Base-by-base conservation (phyloP, 1,140 invertebrate genomes). In the Mactra quadrangularis region DNA sequence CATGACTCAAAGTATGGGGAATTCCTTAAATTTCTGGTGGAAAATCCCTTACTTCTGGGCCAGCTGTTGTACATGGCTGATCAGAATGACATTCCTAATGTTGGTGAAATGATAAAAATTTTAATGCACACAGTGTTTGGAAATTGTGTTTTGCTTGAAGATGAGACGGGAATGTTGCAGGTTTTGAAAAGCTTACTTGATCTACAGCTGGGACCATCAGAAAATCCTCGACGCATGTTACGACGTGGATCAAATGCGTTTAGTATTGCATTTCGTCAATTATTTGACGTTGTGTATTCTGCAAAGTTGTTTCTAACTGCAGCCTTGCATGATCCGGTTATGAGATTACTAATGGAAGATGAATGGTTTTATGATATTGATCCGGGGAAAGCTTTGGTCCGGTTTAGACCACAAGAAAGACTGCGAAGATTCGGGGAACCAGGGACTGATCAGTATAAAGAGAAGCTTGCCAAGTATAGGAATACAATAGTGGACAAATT, bases 311-410 rank as follows among this genome's bases (percentile, higher is more conserved):
- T 99, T 93, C 94, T 99, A 3, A 97, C 97, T 0, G 96, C 97
- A 22, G 97, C 98, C 3, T 94, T 99, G 3, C 96, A 98, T 90
- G 95, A 96, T 19, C 97, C 98, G 0, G 96, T 99, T 52, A 96
- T 99, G 95, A 95, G 96, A 57, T 94, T 99, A n/a, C 94, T 99
- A 3, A 97, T 97, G 93, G 97, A 98, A 87, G 97, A 98, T 90
- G 97, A 99, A 90, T 96, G 96, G 90, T 98, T 97, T 93, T 94
- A 98, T 53, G 98, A 99, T 79, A 96, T 98, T 38, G 98, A 99
- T 93, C 96, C 97, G 0, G 95, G 97, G 79, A 98, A 98, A 93
- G 95, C 96, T 50, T 91, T 95, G 17, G 94, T 96, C n/a, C 94
- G 96, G 81, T 97, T 97, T 90, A 94, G 95, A 45, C 90, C 95